Evolutionary conservation across 2,888 invertebrate genomes (phyloP), one percentile per base, ranked within the genome.

Genomic region (Dermolepida albohirtum): DNA sequence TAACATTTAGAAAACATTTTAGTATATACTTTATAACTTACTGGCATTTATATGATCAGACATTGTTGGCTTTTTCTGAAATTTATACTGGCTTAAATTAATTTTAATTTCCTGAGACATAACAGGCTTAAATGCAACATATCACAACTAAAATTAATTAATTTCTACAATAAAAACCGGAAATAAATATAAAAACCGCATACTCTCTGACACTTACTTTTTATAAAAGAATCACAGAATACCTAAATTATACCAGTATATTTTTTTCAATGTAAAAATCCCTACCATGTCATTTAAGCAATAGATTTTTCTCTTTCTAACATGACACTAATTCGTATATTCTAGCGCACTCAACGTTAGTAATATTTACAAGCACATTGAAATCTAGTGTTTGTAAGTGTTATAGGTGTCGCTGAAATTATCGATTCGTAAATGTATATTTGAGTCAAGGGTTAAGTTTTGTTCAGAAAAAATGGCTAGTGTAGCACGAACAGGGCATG

Each of bases 61-160:
- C 71, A 81, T 80, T 74, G 82, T 76, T 11, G 83, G 84, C 84
- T 88, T 90, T 81, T 87, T 89, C 80, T 90, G 89, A 81, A 90
- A 89, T 78, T 90, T 87, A 80, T 90, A 91, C 79, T 88, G 89
- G 76, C 90, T 86, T 74, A 91, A 84, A 82, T 89, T 88, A 78
- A 89, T 83, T 75, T 88, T 84, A 80, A 86, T 87, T 70, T 82
- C 81, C 68, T 84, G 83, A 68, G 82, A 77, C 80, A 82, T 83
- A 70, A 57, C 22, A 22, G 22, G 4, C 49, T 43, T 54, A 47
- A 62, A 62, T 34, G 41, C 43, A 34, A 5, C 51, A 11, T 65
- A 65, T 52, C 64, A 52, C 64, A 34, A 17, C n/a, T 43, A 34
- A 17, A 65, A 52, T 44, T 65, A 14, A 54, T 34, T 34, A 2